A percentile compares a stretch with the other conserved stretches of the same genome.
Conservation (phyloP, 1,140 invertebrate species). For the Oncopodura yosiiana region DNA sequence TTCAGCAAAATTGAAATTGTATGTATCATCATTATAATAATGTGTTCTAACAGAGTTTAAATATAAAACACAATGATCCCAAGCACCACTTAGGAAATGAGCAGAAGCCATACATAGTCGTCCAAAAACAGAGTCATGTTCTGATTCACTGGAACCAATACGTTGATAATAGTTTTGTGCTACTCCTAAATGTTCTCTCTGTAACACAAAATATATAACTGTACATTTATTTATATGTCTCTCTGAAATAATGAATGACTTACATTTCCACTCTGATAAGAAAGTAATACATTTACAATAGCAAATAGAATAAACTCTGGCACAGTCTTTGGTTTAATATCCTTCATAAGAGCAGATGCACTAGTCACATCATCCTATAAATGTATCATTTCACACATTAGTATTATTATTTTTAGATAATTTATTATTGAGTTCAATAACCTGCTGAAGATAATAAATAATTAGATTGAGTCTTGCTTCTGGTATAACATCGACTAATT, state of each 20-base stretch:
- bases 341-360: conserved; percentile 81
- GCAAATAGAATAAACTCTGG: conserved; percentile 96
- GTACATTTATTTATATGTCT: neutral
- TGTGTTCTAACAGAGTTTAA: conserved; percentile 95
- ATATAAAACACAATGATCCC: conserved; percentile 92
- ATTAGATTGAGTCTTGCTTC: conserved; percentile 94
- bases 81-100: conserved; percentile 41
- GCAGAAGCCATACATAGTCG: conserved; percentile 35
- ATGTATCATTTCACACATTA: neutral
- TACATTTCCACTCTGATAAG: conserved; percentile 65
- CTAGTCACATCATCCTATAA: conserved; percentile 68
- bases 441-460: conserved; percentile 85
- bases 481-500: conserved; percentile 86
- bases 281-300: conserved; percentile 85
- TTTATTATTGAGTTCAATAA: conserved; percentile 36
- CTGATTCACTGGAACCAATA: conserved; percentile 94
- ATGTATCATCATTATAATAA: conserved; percentile 89
- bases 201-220: conserved; percentile 36
- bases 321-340: conserved; percentile 82
- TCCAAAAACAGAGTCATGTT: conserved; percentile 61
- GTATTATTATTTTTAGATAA: conserved; percentile 1
- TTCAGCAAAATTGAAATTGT: conserved; percentile 96
- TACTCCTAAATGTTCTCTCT: conserved; percentile 86
- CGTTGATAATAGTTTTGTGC: conserved; percentile 94
- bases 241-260: neutral